phyloP scores from a whole-genome alignment of 2,888 invertebrate species.

The Mellilla xanthometata region DNA sequence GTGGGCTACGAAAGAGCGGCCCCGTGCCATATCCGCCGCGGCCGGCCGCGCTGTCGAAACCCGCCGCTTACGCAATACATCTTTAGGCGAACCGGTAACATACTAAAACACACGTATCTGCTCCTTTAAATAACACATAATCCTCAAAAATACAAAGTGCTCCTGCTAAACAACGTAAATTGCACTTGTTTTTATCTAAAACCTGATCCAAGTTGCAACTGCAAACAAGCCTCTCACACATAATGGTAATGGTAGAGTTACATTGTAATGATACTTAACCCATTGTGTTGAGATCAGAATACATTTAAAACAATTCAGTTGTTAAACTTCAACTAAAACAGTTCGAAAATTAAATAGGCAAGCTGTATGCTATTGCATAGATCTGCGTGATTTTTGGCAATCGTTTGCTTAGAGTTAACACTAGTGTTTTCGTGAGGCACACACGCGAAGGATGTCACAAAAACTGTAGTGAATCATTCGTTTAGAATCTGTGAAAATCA shows the following conservation, averaged over 20 bases:
- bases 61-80: constrained; percentile 65
- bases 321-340: no score
- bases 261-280: background rate
- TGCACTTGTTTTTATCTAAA: constrained; percentile 19
- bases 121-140: constrained; percentile 44
- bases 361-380: no score
- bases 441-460: constrained; percentile 58
- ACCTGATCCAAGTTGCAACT: constrained; percentile 10
- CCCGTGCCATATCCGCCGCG: constrained; percentile 72
- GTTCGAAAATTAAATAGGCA: no score
- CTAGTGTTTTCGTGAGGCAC: background rate
- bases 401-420: no score
- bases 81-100: constrained; percentile 66
- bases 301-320: no score
- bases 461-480: constrained; percentile 26
- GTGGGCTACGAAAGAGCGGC: constrained; percentile 70
- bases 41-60: constrained; percentile 65
- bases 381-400: no score
- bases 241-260: background rate
- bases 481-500: constrained; percentile 8
- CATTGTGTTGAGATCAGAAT: no score
- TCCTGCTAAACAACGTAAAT: constrained; percentile 28
- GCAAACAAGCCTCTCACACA: constrained; percentile 6
- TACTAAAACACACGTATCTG: constrained; percentile 46
- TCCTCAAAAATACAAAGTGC: constrained; percentile 35